phyloP scores from a whole-genome alignment of 2,113 vertebrate genomes.

The Parotia lawesii region DNA sequence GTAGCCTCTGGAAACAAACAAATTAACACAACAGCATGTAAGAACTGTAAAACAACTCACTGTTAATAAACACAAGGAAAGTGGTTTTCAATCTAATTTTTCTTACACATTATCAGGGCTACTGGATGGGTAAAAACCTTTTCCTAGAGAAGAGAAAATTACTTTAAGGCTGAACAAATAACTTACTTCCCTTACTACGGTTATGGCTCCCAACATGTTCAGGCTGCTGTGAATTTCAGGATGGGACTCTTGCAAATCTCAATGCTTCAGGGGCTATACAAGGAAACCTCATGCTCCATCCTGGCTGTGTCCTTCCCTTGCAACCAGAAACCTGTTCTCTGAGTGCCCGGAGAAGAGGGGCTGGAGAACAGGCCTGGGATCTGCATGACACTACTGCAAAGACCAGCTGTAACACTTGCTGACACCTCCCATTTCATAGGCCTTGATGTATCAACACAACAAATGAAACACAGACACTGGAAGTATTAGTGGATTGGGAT shows the following conservation, averaged over 20 bases:
- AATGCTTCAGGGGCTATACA: neutral
- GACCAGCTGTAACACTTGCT: neutral
- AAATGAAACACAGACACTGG: neutral
- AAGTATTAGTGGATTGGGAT: neutral
- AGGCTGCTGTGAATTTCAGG: neutral
- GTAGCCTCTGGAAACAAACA: conserved; percentile 58
- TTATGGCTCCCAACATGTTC: neutral
- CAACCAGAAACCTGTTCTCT: neutral
- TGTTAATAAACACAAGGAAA: conserved; percentile 37
- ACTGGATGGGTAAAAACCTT: neutral
- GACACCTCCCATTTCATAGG: neutral
- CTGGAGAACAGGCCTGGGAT: neutral
- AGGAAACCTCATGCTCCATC: neutral
- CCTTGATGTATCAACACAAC: neutral
- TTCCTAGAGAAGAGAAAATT: conserved; percentile 18
- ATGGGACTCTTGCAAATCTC: neutral
- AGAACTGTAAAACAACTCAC: conserved; percentile 39
- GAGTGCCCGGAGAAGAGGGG: neutral
- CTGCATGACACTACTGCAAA: neutral
- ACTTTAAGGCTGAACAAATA: neutral
- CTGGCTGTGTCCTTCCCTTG: neutral
- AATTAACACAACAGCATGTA: conserved; percentile 53
- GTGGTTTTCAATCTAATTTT: conserved; percentile 34
- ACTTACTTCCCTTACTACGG: neutral
- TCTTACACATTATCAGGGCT: conserved; percentile 26